Percentiles rank a stretch among this genome's conserved stretches.
Conservation (phyloP, 2,888 invertebrate genomes). For the Acrobasis suavella region DNA sequence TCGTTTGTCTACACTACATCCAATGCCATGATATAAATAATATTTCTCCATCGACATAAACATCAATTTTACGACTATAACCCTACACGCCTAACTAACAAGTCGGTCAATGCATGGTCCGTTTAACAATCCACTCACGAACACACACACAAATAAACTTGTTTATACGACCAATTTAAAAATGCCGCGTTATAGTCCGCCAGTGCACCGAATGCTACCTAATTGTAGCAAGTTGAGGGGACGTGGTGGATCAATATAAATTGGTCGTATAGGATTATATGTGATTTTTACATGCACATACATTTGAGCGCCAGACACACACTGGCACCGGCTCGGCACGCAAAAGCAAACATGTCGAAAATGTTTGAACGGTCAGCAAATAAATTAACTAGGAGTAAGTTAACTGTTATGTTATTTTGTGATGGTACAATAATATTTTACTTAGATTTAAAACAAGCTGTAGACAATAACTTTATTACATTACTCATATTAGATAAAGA, state of each 20-base stretch:
- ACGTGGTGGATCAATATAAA: slow-evolving; percentile 37
- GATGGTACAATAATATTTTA: no score
- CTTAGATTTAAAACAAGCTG: no score
- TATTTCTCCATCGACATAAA: slow-evolving; percentile 6
- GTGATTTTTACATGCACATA: slow-evolving; percentile 55
- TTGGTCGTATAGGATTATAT: slow-evolving; percentile 42
- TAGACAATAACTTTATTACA: no score
- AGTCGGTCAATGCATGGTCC: slow-evolving; percentile 12
- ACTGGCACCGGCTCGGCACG: slow-evolving; percentile 58
- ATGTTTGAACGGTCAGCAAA: slow-evolving; percentile 55
- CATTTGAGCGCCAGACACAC: slow-evolving; percentile 54
- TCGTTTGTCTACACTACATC: slow-evolving; percentile 3
- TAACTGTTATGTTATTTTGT: neutral
- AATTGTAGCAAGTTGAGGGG: slow-evolving; percentile 22
- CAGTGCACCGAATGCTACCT: neutral
- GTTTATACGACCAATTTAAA: slow-evolving; percentile 36
- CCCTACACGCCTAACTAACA: neutral
- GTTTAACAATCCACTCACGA: slow-evolving; percentile 65
- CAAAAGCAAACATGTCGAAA: slow-evolving; percentile 73
- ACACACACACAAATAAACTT: slow-evolving; percentile 43
- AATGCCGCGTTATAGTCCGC: slow-evolving; percentile 26
- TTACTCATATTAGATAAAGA: no score
- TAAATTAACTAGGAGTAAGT: slow-evolving; percentile 9
- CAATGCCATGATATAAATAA: neutral
- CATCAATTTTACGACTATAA: slow-evolving; percentile 47